These are phyloP conservation scores for Sternarchorhynchus goeldii DNA, from an alignment of 2,797 vertebrate species.

Conservation along the genomic window DNA sequence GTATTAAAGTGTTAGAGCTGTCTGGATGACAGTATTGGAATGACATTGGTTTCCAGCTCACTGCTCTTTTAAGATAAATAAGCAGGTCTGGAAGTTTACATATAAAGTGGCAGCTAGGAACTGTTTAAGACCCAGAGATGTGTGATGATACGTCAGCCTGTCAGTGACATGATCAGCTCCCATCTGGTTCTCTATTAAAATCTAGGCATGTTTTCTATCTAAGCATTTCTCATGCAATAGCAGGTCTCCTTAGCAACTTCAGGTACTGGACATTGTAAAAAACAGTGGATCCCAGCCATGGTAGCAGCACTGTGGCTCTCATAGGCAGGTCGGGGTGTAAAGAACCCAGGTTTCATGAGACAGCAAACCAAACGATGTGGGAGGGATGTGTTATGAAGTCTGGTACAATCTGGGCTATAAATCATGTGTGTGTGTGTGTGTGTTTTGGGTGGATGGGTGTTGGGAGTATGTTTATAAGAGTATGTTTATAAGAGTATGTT, in stretches of 20 bases:
- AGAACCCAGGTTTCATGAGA: background rate
- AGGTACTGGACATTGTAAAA: background rate
- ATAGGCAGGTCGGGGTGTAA: background rate
- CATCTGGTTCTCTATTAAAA: background rate
- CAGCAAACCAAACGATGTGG: background rate
- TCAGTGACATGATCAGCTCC: background rate
- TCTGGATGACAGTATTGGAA: constrained; percentile 8
- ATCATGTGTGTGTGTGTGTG: background rate
- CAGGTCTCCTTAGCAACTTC: too few relatives aligned
- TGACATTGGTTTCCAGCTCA: background rate
- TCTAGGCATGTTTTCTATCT: background rate
- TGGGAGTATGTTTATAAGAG: too few relatives aligned
- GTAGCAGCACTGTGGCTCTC: background rate
- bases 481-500: too few relatives aligned
- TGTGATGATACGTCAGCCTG: background rate
- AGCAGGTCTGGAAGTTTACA: background rate
- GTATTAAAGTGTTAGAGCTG: background rate
- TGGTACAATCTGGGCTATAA: background rate
- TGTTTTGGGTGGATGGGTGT: too few relatives aligned
- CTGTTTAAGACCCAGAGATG: background rate
- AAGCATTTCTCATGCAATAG: background rate
- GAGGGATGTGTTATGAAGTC: background rate
- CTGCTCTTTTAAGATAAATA: background rate
- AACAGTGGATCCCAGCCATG: background rate
- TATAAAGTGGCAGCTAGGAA: background rate